Evolutionary conservation across 2,888 invertebrate genomes (phyloP).

Genomic region (Noctua janthina): DNA sequence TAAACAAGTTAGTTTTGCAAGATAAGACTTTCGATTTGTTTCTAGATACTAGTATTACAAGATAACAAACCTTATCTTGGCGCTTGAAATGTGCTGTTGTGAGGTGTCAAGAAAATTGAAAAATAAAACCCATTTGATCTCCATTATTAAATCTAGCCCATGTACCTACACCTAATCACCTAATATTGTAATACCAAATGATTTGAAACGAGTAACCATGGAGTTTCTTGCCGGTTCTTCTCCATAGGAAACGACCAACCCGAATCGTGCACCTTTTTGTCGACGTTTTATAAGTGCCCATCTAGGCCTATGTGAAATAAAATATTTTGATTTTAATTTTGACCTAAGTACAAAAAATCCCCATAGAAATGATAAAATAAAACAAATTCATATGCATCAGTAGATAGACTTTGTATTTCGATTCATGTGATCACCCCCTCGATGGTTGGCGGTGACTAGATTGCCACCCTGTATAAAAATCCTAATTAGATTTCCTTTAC

Average conservation of each 20-base stretch:
- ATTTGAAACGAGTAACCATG: no score
- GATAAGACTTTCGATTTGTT: slow-evolving; percentile 26
- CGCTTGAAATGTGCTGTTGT: background rate
- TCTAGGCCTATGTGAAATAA: no score
- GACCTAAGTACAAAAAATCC: no score
- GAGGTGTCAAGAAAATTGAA: background rate
- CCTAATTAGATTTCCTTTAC: background rate
- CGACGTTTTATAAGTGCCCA: no score
- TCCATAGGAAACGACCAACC: no score
- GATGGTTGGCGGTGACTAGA: background rate
- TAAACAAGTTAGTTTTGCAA: slow-evolving; percentile 1
- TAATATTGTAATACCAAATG: no score
- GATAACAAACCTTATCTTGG: slow-evolving; percentile 15
- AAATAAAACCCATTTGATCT: background rate
- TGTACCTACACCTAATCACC: no score
- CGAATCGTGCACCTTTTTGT: no score
- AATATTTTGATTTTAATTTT: no score
- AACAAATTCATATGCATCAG: background rate
- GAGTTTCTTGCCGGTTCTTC: no score
- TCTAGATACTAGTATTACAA: slow-evolving; percentile 1
- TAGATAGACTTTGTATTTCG: background rate
- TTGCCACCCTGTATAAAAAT: background rate
- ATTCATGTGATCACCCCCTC: background rate
- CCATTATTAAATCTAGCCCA: background rate
- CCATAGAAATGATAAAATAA: no score